Evolutionary conservation across 1,140 invertebrate genomes (phyloP).

Genomic region (Scaptodrosophila lebanonensis): DNA sequence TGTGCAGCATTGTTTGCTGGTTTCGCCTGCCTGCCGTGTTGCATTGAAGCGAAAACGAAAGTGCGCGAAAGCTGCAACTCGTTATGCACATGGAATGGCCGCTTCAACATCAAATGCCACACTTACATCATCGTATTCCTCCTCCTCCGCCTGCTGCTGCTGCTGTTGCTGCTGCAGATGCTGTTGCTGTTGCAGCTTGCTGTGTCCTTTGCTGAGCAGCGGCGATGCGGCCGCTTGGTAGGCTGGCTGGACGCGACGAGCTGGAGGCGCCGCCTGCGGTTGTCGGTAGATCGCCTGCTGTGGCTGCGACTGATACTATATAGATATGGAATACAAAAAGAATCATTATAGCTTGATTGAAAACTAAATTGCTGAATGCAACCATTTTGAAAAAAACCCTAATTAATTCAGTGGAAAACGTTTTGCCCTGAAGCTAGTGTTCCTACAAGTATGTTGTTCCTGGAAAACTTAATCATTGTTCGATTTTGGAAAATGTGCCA

Average conservation of each 20-base stretch:
- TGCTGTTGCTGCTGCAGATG: conserved; percentile 41
- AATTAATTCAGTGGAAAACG: too few relatives aligned
- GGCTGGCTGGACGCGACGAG: conserved; percentile 48
- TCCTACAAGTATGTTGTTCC: too few relatives aligned
- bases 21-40: conserved; percentile 8
- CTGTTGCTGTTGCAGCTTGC: conserved; percentile 31
- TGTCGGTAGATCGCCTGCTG: conserved; percentile 64
- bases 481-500: too few relatives aligned
- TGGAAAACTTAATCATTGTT: too few relatives aligned
- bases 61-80: conserved; percentile 48
- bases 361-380: too few relatives aligned
- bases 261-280: conserved; percentile 44
- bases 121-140: conserved; percentile 77
- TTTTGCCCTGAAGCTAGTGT: too few relatives aligned
- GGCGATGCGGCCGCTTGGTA: conserved; percentile 40
- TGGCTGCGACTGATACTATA: conserved; percentile 63
- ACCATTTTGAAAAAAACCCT: too few relatives aligned
- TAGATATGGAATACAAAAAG: background rate
- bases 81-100: conserved; percentile 23
- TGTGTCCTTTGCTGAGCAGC: conserved; percentile 56
- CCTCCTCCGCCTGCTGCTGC: conserved; percentile 52
- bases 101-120: conserved; percentile 58
- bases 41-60: conserved; percentile 63
- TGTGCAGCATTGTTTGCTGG: conserved; percentile 35
- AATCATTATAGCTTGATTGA: too few relatives aligned